Evolutionary conservation across 2,113 vertebrate genomes (phyloP), one percentile per base, ranked within the genome.

Genomic region (Ondatra zibethicus): DNA sequence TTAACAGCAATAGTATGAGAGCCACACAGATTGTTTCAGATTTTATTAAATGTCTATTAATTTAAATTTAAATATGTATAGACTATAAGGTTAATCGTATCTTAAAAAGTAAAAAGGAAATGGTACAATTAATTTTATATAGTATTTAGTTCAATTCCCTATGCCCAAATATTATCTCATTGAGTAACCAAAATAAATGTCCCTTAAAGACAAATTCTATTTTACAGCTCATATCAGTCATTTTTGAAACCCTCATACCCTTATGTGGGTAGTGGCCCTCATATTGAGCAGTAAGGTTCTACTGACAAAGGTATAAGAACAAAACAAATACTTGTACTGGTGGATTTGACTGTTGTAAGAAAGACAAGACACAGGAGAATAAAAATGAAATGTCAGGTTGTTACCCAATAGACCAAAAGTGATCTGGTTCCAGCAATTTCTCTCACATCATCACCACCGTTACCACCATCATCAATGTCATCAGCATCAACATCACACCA

Each of bases 61-160:
- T 52, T 65, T 58, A 85, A 78, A 61, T 23, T 77, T 58, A 31
- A 89, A 50, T 66, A 45, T 42, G 66, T 21, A 93, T 77, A 52
- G 7, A 89, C 68, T 88, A 19, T 61, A 77, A 66, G 27, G 5
- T 23, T 58, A 91, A 33, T 42, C 7, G 23, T 25, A 85, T 88
- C 92, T 93, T 70, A 36, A 81, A 95, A 80, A 29, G 21, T 50
- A 93, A 93, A 85, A 58, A 39, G 19, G 39, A 92, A 72, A 8
- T 4, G 50, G 1, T 90, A 33, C 39, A 95, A 73, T 92, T 93
- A 92, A 95, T 75, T 94, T 89, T 92, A 52, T 75, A 50, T 73
- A 50, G 47, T 52, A 73, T 66, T 93, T 93, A 76, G 14, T 39
- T 89, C n/a, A 86, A 94, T 65, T 33, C 21, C 70, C 31, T 29